A percentile compares a stretch with the other conserved stretches of the same genome.
These are phyloP conservation scores for Achlya flavicornis DNA, from an alignment of 2,888 invertebrate genomes.

Conservation along the genomic window DNA sequence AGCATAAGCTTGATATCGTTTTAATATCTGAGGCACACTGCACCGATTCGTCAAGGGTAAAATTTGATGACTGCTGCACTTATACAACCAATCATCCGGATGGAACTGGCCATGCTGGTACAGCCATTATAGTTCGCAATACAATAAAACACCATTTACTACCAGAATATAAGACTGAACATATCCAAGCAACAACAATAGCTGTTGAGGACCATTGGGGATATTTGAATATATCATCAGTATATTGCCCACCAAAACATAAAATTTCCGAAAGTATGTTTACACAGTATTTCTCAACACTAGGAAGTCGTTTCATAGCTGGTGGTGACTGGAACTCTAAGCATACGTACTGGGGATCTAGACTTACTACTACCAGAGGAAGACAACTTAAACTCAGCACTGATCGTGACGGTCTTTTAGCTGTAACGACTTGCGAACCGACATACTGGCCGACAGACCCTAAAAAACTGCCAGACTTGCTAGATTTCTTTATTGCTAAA, in stretches of 20 bases:
- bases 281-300: conserved; percentile 3
- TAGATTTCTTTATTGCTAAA: conserved; percentile 30
- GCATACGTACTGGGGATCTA: conserved; percentile 22
- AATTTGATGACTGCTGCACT: too few species aligned
- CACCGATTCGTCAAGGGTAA: too few species aligned
- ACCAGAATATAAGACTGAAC: conserved; percentile 12
- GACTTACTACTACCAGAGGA: conserved; percentile 16
- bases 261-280: conserved; percentile 16
- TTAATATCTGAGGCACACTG: too few species aligned
- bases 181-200: conserved; percentile 24
- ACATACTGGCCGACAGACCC: conserved; percentile 31
- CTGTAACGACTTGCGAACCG: conserved; percentile 22
- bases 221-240: background rate
- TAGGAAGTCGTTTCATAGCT: conserved; percentile 18
- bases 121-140: conserved; percentile 19
- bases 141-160: conserved; percentile 22
- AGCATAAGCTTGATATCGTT: too few species aligned
- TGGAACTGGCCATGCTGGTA: conserved; percentile 25
- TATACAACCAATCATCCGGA: conserved; percentile 22
- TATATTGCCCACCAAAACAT: conserved; percentile 32
- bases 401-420: conserved; percentile 1
- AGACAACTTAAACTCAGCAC: background rate
- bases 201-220: conserved; percentile 12
- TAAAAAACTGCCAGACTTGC: conserved; percentile 25
- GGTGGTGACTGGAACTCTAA: conserved; percentile 32